phyloP scores from a whole-genome alignment of 2,113 vertebrate genomes.

The Aviceda subcristata region DNA sequence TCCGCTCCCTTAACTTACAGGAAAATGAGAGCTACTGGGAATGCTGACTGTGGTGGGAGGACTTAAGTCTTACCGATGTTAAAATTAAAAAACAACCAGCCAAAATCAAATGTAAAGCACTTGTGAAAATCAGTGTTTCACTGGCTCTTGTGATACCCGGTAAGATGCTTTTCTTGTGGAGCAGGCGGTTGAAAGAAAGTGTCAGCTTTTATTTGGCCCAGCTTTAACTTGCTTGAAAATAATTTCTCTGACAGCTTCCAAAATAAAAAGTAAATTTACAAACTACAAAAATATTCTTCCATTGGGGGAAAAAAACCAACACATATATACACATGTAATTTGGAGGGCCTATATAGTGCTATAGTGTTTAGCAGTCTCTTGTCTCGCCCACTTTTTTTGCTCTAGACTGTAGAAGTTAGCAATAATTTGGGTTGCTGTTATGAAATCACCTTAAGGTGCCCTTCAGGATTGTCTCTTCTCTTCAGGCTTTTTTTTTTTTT shows the following conservation, averaged over 20 bases:
- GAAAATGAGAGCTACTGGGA: background rate
- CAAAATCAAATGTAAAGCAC: background rate
- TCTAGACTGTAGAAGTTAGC: background rate
- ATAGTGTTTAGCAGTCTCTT: background rate
- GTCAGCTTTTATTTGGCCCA: background rate
- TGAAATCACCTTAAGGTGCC: background rate
- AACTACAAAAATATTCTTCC: background rate
- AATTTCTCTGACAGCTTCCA: background rate
- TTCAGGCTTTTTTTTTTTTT: background rate
- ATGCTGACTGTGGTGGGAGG: accelerated
- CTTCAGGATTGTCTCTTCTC: background rate
- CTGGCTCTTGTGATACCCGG: accelerated
- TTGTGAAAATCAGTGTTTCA: accelerated
- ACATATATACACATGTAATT: accelerated
- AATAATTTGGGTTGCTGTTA: background rate
- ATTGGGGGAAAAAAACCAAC: too few relatives aligned
- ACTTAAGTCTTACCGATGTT: background rate
- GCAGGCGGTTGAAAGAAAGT: background rate
- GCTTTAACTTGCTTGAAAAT: background rate
- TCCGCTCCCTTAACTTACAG: too few relatives aligned
- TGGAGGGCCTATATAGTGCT: background rate
- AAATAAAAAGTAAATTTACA: background rate
- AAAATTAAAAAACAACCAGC: background rate
- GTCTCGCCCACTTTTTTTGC: accelerated
- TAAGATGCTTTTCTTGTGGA: background rate